Percentiles rank a stretch among this genome's conserved stretches.
Evolutionary conservation across 1,140 invertebrate species (phyloP).

Genomic region (Uloborus diversus): DNA sequence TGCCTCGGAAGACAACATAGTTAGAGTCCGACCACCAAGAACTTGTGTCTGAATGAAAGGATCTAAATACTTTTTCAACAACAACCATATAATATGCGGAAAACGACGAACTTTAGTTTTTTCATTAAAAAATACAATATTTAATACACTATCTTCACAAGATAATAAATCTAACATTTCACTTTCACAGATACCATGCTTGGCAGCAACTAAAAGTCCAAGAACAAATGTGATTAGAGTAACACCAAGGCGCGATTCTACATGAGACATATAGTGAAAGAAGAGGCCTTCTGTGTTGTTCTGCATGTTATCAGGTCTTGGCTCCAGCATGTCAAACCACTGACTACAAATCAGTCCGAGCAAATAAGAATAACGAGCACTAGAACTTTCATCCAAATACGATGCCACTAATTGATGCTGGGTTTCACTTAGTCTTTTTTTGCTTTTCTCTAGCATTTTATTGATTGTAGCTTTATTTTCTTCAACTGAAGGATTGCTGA

Average conservation of each 20-base stretch:
- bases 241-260: constrained; percentile 47
- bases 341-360: constrained; percentile 14
- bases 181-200: constrained; percentile 76
- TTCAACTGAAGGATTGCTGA: constrained; percentile 10
- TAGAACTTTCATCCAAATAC: constrained; percentile 25
- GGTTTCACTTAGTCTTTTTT: constrained; percentile 19
- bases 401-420: constrained; percentile 13
- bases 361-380: constrained; percentile 27
- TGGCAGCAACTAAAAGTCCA: constrained; percentile 75
- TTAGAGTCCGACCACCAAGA: constrained; percentile 45
- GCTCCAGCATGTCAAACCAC: constrained; percentile 17
- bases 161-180: constrained; percentile 80
- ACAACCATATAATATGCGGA: constrained; percentile 37
- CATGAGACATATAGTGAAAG: constrained; percentile 29
- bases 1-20: constrained; percentile 19
- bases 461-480: constrained; percentile 23
- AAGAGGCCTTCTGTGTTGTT: constrained; percentile 42
- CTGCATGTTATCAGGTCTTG: not conserved
- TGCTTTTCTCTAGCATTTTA: constrained; percentile 22
- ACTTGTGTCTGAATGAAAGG: constrained; percentile 40
- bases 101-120: constrained; percentile 19
- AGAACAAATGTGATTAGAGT: constrained; percentile 63
- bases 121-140: constrained; percentile 71
- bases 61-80: constrained; percentile 16
- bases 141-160: constrained; percentile 75